Percentiles rank a stretch among this genome's conserved stretches.
phyloP scores from a whole-genome alignment of 2,797 vertebrate species.

The Artibeus jamaicensis region DNA sequence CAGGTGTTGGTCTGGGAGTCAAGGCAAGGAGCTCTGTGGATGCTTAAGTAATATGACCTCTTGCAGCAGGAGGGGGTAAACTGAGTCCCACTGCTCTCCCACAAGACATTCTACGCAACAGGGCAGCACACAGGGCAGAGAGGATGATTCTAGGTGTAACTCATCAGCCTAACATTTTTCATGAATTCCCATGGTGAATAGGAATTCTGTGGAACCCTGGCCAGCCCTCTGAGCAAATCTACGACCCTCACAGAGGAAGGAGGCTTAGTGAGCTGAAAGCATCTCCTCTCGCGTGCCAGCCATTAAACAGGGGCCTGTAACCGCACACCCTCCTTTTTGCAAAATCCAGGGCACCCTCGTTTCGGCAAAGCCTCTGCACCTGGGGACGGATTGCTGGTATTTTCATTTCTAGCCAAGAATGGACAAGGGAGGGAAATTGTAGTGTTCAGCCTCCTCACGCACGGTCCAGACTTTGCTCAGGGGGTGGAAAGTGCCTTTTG shows the following conservation, averaged over 20 bases:
- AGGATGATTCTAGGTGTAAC: background rate
- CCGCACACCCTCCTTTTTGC: background rate
- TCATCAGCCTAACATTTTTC: background rate
- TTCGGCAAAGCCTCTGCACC: background rate
- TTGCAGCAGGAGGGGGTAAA: background rate
- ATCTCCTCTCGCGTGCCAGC: background rate
- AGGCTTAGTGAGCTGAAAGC: background rate
- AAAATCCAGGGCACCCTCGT: background rate
- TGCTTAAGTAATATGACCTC: background rate
- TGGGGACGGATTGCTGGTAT: background rate
- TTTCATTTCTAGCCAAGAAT: background rate
- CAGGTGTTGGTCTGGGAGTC: background rate
- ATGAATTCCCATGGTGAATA: background rate
- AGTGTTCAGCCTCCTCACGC: background rate
- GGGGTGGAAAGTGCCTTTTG: background rate
- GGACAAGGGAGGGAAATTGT: background rate
- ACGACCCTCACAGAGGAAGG: background rate
- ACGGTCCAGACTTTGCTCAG: background rate
- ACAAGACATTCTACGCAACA: background rate
- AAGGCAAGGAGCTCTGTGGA: background rate
- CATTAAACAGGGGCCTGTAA: background rate
- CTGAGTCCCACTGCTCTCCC: background rate
- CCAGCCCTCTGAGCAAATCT: background rate
- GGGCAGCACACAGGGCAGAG: background rate
- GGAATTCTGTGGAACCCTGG: background rate